These are phyloP conservation scores for Macroglossus sobrinus DNA, from an alignment of 2,113 vertebrate species.

Conservation along the genomic window DNA sequence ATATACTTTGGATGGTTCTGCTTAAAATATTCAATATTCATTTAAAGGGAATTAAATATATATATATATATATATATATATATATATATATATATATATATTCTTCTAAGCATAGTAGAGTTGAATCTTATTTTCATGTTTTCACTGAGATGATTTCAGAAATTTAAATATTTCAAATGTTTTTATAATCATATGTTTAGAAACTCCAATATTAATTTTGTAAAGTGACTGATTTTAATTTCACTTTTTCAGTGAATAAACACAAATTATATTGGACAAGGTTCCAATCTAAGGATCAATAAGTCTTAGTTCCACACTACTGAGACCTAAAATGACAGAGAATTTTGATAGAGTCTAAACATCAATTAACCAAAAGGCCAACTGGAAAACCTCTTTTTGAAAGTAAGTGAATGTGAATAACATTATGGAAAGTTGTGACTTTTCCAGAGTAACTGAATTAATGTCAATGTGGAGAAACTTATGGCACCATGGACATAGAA, in stretches of 20 bases:
- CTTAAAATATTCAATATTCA: neutral
- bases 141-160: neutral
- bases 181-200: neutral
- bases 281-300: neutral
- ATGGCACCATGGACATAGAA: neutral
- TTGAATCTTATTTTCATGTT: neutral
- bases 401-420: neutral
- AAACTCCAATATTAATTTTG: neutral
- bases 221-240: conserved; percentile 9
- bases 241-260: neutral
- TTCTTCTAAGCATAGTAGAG: neutral
- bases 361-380: too few species aligned
- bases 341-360: neutral
- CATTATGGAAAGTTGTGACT: neutral
- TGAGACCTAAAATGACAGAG: neutral
- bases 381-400: neutral
- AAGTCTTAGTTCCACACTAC: neutral
- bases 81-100: neutral
- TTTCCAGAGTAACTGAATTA: neutral
- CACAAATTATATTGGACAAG: conserved; percentile 1
- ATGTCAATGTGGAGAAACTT: neutral
- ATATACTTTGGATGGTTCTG: neutral
- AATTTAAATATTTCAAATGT: neutral
- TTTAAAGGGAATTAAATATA: neutral
- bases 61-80: neutral